Evolutionary conservation across 2,888 invertebrate genomes (phyloP).

Genomic region (Lordiphosa fenestrarum): DNA sequence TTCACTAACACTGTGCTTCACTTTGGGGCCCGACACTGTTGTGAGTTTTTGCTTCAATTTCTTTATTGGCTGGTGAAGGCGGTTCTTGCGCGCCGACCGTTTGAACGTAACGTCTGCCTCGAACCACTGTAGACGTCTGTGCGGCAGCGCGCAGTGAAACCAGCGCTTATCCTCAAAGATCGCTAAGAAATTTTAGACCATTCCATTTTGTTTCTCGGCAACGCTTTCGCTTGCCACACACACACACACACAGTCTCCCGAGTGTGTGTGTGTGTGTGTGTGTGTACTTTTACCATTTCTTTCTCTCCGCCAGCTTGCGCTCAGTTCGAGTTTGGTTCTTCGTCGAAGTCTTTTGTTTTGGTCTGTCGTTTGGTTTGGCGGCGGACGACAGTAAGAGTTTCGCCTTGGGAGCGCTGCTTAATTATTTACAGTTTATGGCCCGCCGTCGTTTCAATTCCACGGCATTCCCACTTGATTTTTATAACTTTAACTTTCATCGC

Average conservation of each 20-base stretch:
- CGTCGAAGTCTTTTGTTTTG: constrained; percentile 74
- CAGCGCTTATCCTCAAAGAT: constrained; percentile 78
- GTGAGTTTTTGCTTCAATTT: not conserved
- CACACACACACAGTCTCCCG: constrained; percentile 6
- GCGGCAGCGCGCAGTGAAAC: constrained; percentile 76
- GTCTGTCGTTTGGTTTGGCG: constrained; percentile 43
- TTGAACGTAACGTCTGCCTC: constrained; percentile 77
- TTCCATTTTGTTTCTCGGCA: constrained; percentile 67
- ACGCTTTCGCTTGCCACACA: constrained; percentile 62
- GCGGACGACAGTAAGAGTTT: constrained; percentile 51
- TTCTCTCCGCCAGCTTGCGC: constrained; percentile 40
- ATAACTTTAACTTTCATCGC: constrained; percentile 75
- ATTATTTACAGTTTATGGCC: constrained; percentile 57
- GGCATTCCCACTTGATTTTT: constrained; percentile 58
- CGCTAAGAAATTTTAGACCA: constrained; percentile 74
- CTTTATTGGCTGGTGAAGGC: constrained; percentile 11
- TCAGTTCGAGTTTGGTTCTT: constrained; percentile 62
- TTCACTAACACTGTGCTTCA: not conserved
- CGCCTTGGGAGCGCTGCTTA: constrained; percentile 60
- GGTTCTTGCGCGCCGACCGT: constrained; percentile 70
- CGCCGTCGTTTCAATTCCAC: constrained; percentile 56
- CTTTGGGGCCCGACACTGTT: not conserved
- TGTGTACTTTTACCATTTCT: constrained; percentile 54
- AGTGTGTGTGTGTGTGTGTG: constrained; percentile 23
- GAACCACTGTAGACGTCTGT: constrained; percentile 78